These are phyloP conservation scores for Coptotermes formosanus DNA, from an alignment of 1,140 invertebrate species.

Conservation along the genomic window DNA sequence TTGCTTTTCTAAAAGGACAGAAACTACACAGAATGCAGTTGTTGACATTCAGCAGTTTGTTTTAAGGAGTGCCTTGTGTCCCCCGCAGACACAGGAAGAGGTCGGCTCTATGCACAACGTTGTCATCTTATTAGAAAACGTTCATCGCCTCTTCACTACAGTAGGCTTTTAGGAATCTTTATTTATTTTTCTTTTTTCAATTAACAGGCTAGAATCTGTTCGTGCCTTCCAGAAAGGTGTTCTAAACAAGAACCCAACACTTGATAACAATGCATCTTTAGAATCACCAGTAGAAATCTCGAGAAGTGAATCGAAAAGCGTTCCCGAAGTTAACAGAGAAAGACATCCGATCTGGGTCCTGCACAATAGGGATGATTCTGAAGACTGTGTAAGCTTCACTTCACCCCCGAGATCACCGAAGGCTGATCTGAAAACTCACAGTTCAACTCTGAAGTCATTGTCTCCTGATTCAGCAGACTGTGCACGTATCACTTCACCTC, in stretches of 20 bases:
- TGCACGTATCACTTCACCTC: too few relatives aligned
- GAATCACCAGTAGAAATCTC: background rate
- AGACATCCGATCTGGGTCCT: background rate
- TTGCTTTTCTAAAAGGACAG: too few relatives aligned
- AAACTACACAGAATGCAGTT: too few relatives aligned
- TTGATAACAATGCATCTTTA: background rate
- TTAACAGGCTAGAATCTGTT: background rate
- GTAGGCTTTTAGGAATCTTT: too few relatives aligned
- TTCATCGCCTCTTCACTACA: too few relatives aligned
- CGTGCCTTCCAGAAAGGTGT: background rate
- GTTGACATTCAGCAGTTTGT: too few relatives aligned
- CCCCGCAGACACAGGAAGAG: too few relatives aligned
- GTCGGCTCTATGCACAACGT: too few relatives aligned
- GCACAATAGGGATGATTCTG: background rate
- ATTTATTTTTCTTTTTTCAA: background rate
- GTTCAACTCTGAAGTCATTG: background rate
- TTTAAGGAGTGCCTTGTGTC: too few relatives aligned
- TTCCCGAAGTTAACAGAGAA: background rate
- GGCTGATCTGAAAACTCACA: too few relatives aligned
- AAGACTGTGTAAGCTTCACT: background rate
- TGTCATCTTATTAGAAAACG: too few relatives aligned
- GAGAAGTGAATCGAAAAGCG: background rate
- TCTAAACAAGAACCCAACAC: background rate
- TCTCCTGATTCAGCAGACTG: background rate
- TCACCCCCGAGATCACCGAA: too few relatives aligned